Percentiles rank a stretch among this genome's conserved stretches.
phyloP scores from a whole-genome alignment of 2,888 invertebrate species.

The Strigamia maritima region DNA sequence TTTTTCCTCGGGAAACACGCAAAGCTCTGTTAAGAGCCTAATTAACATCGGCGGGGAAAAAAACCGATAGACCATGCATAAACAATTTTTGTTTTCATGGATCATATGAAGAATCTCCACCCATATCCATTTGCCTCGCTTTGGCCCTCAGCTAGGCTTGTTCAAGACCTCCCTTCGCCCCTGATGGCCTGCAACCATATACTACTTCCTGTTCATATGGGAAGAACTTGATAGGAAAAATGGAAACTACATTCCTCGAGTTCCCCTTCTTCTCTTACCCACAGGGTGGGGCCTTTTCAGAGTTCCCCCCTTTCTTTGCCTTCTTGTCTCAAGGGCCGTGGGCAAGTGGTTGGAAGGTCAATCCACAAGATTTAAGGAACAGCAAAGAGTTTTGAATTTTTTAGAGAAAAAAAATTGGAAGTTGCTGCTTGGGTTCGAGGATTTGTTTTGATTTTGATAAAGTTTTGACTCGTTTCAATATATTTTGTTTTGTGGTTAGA shows the following conservation, averaged over 20 bases:
- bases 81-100: neutral
- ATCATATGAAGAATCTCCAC: neutral
- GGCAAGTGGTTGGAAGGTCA: slow-evolving; percentile 11
- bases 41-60: neutral
- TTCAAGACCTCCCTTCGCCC: neutral
- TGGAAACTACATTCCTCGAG: neutral
- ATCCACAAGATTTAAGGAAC: neutral
- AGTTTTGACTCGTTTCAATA: neutral
- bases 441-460: neutral
- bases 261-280: neutral
- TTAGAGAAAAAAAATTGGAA: neutral
- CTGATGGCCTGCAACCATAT: neutral
- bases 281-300: neutral
- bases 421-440: neutral
- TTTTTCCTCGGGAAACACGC: neutral
- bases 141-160: neutral
- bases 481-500: neutral
- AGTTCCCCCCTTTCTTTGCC: neutral
- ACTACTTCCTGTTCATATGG: slow-evolving; percentile 11
- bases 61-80: neutral
- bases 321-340: slow-evolving; percentile 8
- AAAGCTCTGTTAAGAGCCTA: neutral
- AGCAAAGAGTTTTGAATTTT: neutral
- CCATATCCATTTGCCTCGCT: neutral
- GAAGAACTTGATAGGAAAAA: neutral